These are phyloP conservation scores for Aurelia sp. DNA, from an alignment of 30 jellyfish, hydroid and myxozoan species.

Conservation along the genomic window DNA sequence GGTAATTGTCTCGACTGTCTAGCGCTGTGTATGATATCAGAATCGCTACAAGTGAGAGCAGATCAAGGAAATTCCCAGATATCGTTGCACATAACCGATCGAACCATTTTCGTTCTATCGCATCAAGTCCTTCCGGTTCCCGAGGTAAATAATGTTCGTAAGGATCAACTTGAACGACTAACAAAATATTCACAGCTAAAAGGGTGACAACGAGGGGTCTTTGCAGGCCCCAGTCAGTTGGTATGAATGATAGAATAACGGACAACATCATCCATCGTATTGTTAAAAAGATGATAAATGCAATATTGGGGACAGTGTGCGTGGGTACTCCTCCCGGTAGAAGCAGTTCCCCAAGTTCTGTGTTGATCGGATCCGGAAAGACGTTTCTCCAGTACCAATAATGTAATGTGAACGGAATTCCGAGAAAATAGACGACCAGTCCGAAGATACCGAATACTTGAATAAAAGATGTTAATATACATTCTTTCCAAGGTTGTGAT, in stretches of 20 bases:
- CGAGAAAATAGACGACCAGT: conserved; percentile 85
- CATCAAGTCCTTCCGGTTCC: conserved; percentile 79
- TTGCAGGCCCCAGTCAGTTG: conserved; percentile 96
- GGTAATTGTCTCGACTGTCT: conserved; percentile 87
- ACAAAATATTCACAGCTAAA: conserved; percentile 72
- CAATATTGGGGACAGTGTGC: conserved; percentile 58
- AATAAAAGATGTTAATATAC: conserved; percentile 74
- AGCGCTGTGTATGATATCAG: conserved; percentile 90
- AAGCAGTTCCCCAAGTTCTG: conserved; percentile 83
- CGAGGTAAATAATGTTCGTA: conserved; percentile 85
- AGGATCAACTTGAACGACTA: conserved; percentile 79
- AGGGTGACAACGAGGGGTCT: conserved; percentile 82
- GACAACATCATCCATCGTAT: conserved; percentile 94
- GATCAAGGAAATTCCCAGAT: conserved; percentile 87
- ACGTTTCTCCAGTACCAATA: conserved; percentile 89
- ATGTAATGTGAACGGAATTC: conserved; percentile 93
- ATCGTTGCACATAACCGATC: conserved; percentile 85
- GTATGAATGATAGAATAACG: conserved; percentile 84
- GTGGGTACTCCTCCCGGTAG: conserved; percentile 94
- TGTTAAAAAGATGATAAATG: conserved; percentile 78
- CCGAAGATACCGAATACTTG: conserved; percentile 96
- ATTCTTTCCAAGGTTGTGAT: conserved; percentile 98
- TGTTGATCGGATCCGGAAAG: conserved; percentile 77
- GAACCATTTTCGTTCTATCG: conserved; percentile 83
- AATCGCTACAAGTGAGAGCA: conserved; percentile 79